Conservation (phyloP, 2,888 invertebrate genomes). For the Ophioninae sp. region DNA sequence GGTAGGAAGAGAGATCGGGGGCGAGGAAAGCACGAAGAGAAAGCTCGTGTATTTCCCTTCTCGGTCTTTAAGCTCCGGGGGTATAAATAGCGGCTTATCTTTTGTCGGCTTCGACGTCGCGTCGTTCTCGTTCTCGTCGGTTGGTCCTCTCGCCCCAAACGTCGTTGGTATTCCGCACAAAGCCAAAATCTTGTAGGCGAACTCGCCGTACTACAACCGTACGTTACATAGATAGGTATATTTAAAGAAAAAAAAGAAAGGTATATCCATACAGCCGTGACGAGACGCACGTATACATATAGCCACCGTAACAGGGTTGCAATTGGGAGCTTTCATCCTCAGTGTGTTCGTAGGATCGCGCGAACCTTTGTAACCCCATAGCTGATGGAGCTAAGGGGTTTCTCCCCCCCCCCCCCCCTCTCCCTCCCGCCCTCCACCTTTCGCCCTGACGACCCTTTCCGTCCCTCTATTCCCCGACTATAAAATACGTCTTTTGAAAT, state of each 20-base stretch:
- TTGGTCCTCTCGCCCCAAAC: slow-evolving; percentile 29
- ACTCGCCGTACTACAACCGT: slow-evolving; percentile 58
- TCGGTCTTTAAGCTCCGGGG: slow-evolving; percentile 73
- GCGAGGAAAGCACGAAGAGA: background rate
- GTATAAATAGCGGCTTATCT: slow-evolving; percentile 80
- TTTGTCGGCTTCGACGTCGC: slow-evolving; percentile 76
- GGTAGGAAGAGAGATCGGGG: background rate
- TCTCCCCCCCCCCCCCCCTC: slow-evolving; percentile 37
- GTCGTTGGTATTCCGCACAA: slow-evolving; percentile 44
- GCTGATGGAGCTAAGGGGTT: slow-evolving; percentile 57
- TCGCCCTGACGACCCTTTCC: background rate
- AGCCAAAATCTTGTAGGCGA: slow-evolving; percentile 56
- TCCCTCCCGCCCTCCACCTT: no score
- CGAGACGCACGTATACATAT: background rate
- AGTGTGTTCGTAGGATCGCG: slow-evolving; percentile 25
- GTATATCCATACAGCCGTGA: slow-evolving; percentile 39
- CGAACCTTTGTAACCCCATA: slow-evolving; percentile 59
- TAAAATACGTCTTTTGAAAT: slow-evolving; percentile 74
- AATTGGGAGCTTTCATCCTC: slow-evolving; percentile 52
- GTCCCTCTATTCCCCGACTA: slow-evolving; percentile 6
- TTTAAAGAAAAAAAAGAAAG: background rate
- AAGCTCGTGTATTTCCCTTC: slow-evolving; percentile 59
- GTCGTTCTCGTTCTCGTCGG: slow-evolving; percentile 57
- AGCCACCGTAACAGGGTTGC: slow-evolving; percentile 48
- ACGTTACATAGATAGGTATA: slow-evolving; percentile 19